Conservation (phyloP, 2,113 vertebrate genomes). For the Petroica traversi region DNA sequence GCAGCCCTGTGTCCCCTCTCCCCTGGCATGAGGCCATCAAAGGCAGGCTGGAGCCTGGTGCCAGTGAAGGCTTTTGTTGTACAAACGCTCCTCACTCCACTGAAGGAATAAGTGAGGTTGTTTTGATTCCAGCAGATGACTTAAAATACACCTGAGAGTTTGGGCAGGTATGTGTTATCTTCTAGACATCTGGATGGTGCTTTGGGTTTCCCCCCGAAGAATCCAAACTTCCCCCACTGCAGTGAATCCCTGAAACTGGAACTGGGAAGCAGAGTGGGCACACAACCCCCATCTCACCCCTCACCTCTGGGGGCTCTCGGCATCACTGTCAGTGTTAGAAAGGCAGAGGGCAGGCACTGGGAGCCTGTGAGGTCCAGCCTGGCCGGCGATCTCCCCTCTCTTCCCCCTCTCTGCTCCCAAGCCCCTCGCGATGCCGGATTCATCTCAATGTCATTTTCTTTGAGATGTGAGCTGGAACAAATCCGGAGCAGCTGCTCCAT, state of each 20-base stretch:
- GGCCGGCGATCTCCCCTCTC: rapidly evolving
- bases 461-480: slow-evolving; percentile 82
- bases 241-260: rapidly evolving
- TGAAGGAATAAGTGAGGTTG: not conserved
- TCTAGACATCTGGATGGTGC: not conserved
- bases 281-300: rapidly evolving
- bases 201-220: not conserved
- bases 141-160: not conserved
- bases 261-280: not conserved
- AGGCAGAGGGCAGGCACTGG: not conserved
- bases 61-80: not conserved
- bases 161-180: not conserved
- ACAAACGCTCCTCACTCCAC: not conserved
- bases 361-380: not conserved
- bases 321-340: rapidly evolving
- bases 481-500: slow-evolving; percentile 82
- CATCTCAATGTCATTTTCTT: slow-evolving; percentile 80
- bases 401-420: not conserved
- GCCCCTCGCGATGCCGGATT: not conserved
- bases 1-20: not conserved
- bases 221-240: rapidly evolving
- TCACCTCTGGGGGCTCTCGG: no score
- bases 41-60: not conserved
- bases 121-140: not conserved
- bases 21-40: not conserved